A percentile compares a stretch with the other conserved stretches of the same genome.
Evolutionary conservation across 2,113 vertebrate genomes (phyloP).

Genomic region (Neoarius graeffei): DNA sequence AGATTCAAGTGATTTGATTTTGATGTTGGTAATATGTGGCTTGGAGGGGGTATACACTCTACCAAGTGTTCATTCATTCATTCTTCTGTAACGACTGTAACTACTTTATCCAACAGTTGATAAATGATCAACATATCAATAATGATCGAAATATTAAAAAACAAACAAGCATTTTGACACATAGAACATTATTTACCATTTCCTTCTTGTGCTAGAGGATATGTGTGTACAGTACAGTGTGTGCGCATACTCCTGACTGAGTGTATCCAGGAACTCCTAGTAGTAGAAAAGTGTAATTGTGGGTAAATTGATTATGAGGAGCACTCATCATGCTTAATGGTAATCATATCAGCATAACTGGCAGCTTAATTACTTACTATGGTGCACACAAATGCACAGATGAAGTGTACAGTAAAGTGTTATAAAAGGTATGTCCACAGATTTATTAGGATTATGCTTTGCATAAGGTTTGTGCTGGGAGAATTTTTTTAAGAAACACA

Average conservation of each 20-base stretch:
- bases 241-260: not conserved
- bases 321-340: not conserved
- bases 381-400: not conserved
- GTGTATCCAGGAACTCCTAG: not conserved
- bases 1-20: too few species aligned
- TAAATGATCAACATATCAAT: too few species aligned
- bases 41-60: too few species aligned
- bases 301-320: not conserved
- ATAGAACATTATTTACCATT: not conserved
- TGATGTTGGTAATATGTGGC: too few species aligned
- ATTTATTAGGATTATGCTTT: not conserved
- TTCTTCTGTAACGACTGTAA: too few species aligned
- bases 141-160: too few species aligned
- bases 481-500: too few species aligned
- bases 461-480: too few species aligned
- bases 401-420: not conserved
- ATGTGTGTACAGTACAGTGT: not conserved
- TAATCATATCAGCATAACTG: not conserved
- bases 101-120: too few species aligned
- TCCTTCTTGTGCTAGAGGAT: not conserved
- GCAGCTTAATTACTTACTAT: not conserved
- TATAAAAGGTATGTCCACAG: not conserved
- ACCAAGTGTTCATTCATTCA: too few species aligned
- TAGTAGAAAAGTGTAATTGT: not conserved
- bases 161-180: too few species aligned